These are phyloP conservation scores for Hippocampus guttulatus DNA, from an alignment of 2,113 vertebrate genomes.

Conservation along the genomic window DNA sequence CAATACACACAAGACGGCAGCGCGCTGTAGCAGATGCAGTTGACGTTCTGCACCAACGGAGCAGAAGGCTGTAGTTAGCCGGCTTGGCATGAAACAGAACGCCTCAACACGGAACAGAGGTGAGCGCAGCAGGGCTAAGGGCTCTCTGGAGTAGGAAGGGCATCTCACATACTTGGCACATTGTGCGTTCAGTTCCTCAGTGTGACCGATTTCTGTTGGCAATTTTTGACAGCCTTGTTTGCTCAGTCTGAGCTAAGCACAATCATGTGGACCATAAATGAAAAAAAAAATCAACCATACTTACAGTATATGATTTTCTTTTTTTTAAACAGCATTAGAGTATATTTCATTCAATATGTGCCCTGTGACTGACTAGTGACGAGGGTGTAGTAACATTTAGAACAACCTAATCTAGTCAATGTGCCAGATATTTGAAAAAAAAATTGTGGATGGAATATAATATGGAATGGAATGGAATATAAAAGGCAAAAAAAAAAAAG, in stretches of 20 bases:
- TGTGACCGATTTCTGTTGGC: conserved; percentile 13
- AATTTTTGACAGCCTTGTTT: conserved; percentile 8
- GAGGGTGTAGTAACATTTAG: background rate
- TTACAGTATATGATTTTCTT: background rate
- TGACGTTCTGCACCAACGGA: conserved; percentile 63
- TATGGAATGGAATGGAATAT: too few relatives aligned
- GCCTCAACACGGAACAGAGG: conserved; percentile 41
- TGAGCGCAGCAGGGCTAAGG: conserved; percentile 41
- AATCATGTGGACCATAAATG: background rate
- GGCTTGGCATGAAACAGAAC: conserved; percentile 62
- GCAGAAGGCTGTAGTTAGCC: conserved; percentile 63
- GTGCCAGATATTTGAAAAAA: too few relatives aligned
- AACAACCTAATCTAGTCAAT: too few relatives aligned
- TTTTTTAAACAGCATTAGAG: background rate
- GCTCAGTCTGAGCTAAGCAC: background rate
- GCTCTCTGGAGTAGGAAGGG: conserved; percentile 34
- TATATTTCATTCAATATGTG: too few relatives aligned
- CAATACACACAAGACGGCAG: conserved; percentile 24
- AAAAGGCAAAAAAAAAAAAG: too few relatives aligned
- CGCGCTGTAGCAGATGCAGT: conserved; percentile 54
- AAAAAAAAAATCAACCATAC: background rate
- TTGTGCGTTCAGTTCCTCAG: conserved; percentile 23
- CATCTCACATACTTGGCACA: conserved; percentile 35
- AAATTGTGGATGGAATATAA: too few relatives aligned
- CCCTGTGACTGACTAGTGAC: background rate